A percentile compares a stretch with the other conserved stretches of the same genome.
Evolutionary conservation across 2,797 vertebrate species (phyloP).

Genomic region (Pitangus sulphuratus): DNA sequence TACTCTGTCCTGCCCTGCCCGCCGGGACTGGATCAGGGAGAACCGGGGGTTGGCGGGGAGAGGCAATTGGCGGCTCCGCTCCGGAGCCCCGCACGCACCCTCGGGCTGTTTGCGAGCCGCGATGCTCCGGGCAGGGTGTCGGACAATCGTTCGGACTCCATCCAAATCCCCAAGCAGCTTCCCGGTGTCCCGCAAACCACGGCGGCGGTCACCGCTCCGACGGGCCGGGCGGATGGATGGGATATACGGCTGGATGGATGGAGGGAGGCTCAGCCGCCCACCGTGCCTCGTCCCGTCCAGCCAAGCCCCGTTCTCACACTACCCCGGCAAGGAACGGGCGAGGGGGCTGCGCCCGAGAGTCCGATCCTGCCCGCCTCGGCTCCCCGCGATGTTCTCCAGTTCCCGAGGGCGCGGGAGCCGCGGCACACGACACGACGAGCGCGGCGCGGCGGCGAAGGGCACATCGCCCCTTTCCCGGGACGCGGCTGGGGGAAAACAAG

Average conservation of each 20-base stretch:
- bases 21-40: background rate
- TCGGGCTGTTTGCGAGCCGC: background rate
- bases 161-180: background rate
- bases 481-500: background rate
- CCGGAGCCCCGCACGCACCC: background rate
- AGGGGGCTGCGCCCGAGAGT: background rate
- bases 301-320: background rate
- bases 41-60: background rate
- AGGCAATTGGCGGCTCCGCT: background rate
- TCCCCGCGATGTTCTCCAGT: background rate
- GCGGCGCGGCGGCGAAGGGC: background rate
- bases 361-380: background rate
- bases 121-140: background rate
- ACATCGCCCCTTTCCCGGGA: background rate
- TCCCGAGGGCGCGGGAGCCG: background rate
- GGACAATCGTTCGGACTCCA: background rate
- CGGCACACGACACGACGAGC: background rate
- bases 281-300: background rate
- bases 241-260: fast-evolving
- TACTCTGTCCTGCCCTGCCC: background rate
- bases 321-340: background rate
- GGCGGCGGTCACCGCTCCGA: background rate
- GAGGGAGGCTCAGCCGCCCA: background rate
- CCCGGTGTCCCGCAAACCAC: background rate
- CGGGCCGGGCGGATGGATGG: background rate